Evolutionary conservation across 2,797 vertebrate genomes (phyloP), one percentile per base, ranked within the genome.

Genomic region (Holocentrus rufus): DNA sequence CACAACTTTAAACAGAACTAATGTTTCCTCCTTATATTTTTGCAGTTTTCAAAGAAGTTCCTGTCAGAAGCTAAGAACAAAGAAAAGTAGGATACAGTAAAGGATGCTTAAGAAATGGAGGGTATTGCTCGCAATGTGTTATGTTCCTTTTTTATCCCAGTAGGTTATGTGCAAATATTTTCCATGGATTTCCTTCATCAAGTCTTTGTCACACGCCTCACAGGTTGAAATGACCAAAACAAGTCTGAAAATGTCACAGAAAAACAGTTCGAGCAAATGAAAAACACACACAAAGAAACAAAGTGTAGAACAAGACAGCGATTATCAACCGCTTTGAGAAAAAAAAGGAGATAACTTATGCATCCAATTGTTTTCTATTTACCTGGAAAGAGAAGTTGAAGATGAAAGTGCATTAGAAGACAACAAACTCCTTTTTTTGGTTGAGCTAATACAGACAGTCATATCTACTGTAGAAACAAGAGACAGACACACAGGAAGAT

Each of bases 401-500:
- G 72, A 83, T 80, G 77, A 76, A 91, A 91, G 85, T 90, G 84
- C 88, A 82, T 82, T 22, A 87, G 77, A 85, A 57, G 88, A 90
- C 17, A 46, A 88, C 78, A 77, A 83, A 86, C 76, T 74, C 74
- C 80, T 91, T 90, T 27, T 55, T 68, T 69, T 88, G 86, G 85
- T 91, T 76, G 85, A 79, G 86, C 85, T 89, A 90, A 90, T 70
- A 91, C 77, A 81, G 69, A 85, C 74, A 74, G 84, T 89, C 79
- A 42, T 82, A 88, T 92, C 86, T 90, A 93, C 87, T 89, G 85
- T 88, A 91, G 89, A 91, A 91, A 90, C 71, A 62, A 77, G 61
- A 85, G 76, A 86, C 72, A 81, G 57, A 85, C 77, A 74, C 76
- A 73, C 78, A 47, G 65, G 72, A 46, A 77, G 81, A 73, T 52